Percentiles rank a stretch among this genome's conserved stretches.
These are phyloP conservation scores for Leptopilina clavipes DNA, from an alignment of 1,140 invertebrate genomes.

Conservation along the genomic window DNA sequence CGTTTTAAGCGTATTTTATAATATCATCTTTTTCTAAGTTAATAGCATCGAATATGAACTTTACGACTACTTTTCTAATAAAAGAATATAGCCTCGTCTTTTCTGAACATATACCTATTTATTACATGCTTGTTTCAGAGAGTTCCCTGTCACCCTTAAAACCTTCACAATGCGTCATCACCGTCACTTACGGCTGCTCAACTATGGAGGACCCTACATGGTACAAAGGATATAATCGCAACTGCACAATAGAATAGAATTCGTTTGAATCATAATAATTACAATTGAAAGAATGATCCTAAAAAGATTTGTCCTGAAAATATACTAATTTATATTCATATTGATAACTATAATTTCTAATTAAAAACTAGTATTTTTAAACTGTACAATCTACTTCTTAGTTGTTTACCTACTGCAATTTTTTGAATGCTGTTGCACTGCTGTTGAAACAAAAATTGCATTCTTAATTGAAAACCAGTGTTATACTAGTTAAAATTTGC, in stretches of 20 bases:
- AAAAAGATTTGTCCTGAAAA: neutral
- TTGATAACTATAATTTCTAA: neutral
- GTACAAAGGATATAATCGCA: constrained; percentile 72
- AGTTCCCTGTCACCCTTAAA: constrained; percentile 62
- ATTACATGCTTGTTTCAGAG: constrained; percentile 63
- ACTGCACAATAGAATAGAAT: constrained; percentile 69
- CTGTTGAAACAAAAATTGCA: no score
- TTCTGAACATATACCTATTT: constrained; percentile 60
- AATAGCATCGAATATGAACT: neutral
- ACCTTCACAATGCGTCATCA: constrained; percentile 72
- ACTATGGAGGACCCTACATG: constrained; percentile 63
- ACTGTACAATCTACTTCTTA: no score
- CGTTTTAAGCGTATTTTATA: neutral
- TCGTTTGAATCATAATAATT: constrained; percentile 73
- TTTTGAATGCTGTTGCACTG: no score
- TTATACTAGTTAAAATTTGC: no score
- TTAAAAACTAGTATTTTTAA: no score
- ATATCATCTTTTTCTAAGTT: neutral
- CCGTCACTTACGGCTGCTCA: constrained; percentile 56
- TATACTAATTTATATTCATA: neutral
- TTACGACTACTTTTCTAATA: constrained; percentile 2
- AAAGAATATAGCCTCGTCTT: neutral
- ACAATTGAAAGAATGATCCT: constrained; percentile 62
- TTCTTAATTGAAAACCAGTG: no score
- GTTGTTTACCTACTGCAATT: no score